phyloP scores from a whole-genome alignment of 2,113 vertebrate genomes.

The Chloropsis hardwickii region DNA sequence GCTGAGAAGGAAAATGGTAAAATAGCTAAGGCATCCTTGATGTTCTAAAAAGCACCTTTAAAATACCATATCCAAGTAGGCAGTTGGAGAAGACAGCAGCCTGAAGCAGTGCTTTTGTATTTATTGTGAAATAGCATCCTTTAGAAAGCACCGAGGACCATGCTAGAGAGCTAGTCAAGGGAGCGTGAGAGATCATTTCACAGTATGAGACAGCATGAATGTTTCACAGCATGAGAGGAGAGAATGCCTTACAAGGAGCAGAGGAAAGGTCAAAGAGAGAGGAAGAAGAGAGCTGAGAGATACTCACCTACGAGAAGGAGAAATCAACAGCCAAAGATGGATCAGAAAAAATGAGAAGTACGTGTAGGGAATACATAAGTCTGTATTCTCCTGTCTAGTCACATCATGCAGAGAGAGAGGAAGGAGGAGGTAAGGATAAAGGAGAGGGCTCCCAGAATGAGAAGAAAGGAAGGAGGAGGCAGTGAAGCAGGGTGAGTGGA shows the following conservation, averaged over 20 bases:
- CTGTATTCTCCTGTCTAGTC: not conserved
- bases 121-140: constrained; percentile 15
- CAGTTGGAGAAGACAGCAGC: not conserved
- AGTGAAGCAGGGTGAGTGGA: not conserved
- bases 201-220: constrained; percentile 6
- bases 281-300: constrained; percentile 6
- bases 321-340: constrained; percentile 25
- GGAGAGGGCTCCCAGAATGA: not conserved
- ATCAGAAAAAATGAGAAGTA: not conserved
- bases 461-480: not conserved
- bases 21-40: not conserved
- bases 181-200: not conserved
- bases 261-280: constrained; percentile 33
- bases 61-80: not conserved
- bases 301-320: not conserved
- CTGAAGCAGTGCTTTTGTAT: not conserved
- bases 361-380: not conserved
- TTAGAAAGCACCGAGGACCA: not conserved
- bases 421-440: constrained; percentile 8
- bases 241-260: not conserved
- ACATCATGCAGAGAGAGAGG: not conserved
- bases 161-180: not conserved
- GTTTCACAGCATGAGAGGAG: constrained; percentile 11
- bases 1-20: not conserved
- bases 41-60: not conserved